Evolutionary conservation across 2,888 invertebrate genomes (phyloP).

Genomic region (Caenorhabditis sp.): DNA sequence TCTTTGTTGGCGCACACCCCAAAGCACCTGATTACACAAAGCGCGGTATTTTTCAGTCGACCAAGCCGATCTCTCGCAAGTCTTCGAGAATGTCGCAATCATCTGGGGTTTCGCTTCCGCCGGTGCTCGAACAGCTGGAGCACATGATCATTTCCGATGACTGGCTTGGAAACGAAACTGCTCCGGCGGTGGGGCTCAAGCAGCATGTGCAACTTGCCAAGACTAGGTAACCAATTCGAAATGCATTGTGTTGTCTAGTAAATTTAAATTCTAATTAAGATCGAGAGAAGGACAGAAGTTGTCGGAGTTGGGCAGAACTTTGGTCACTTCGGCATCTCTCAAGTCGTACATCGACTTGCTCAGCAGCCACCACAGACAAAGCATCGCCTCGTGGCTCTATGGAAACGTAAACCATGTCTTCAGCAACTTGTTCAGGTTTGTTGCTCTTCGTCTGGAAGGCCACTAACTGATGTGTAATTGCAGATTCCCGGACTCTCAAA

Average conservation of each 20-base stretch:
- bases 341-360: constrained; percentile 74
- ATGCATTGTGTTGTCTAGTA: constrained; percentile 16
- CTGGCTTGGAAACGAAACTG: constrained; percentile 63
- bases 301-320: constrained; percentile 70
- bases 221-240: constrained; percentile 52
- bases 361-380: constrained; percentile 68
- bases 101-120: constrained; percentile 60
- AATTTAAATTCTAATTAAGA: constrained; percentile 22
- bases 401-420: constrained; percentile 66
- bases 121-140: constrained; percentile 71
- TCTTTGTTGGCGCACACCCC: too few relatives aligned
- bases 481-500: constrained; percentile 66
- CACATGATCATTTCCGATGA: constrained; percentile 75
- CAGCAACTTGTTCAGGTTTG: constrained; percentile 59
- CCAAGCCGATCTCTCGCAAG: constrained; percentile 59
- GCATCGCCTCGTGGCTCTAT: constrained; percentile 72
- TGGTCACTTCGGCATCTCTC: constrained; percentile 71
- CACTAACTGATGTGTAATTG: constrained; percentile 10
- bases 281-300: constrained; percentile 66
- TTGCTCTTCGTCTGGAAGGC: neutral
- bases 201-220: constrained; percentile 59
- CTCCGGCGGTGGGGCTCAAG: constrained; percentile 29
- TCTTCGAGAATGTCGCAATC: constrained; percentile 62
- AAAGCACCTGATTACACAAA: too few relatives aligned
- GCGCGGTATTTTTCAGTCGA: constrained; percentile 32